Base-by-base conservation (phyloP, 2,113 vertebrate species). In the Percopsis transmontana region DNA sequence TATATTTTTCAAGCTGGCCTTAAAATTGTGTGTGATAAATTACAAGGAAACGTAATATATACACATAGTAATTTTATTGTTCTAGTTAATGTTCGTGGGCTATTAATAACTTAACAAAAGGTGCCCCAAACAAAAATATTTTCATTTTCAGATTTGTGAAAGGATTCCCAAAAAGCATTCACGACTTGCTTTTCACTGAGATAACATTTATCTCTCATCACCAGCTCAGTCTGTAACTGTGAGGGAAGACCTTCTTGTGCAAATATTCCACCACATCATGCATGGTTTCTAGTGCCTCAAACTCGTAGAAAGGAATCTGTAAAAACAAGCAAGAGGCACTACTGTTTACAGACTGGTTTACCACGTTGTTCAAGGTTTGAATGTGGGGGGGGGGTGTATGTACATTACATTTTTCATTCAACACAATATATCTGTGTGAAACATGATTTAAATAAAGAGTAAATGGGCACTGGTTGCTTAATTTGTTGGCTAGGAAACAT, bases 261-360 rank as follows among this genome's bases (percentile, higher is more conserved):
- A 99, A 92, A 79, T 98, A 97, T 11, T 94, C 87, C 59, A 95
- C 89, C 52, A 92, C 56, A 1, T 91, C 84, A 10, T 41, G 75
- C 58, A 78, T 84, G 67, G 57, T 85, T 0, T 53, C 55, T n/a
- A 96, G 80, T 57, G 60, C 64, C 52, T 96, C 91, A 81, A 92
- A 77, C 72, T 98, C 96, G 79, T 94, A 93, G 81, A 89, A 97
- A 3, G 96, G 94, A 74, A 97, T 91, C 97, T 98, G 65, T 6
- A 87, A 83, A 57, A 44, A 27, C 62, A 24, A 39, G 44, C 50
- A 41, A 24, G 16, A 6, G 11, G 19, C 8, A 51, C 11, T 51
- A n/a, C 16, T n/a, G 15, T n/a, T n/a, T 48, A n/a, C 2, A 45
- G 2, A 45, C 42, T 14, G 16, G 9, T 45, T 45, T 5, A n/a